These are phyloP conservation scores for Parelbella ahira DNA, from an alignment of 2,888 invertebrate genomes.

Conservation along the genomic window DNA sequence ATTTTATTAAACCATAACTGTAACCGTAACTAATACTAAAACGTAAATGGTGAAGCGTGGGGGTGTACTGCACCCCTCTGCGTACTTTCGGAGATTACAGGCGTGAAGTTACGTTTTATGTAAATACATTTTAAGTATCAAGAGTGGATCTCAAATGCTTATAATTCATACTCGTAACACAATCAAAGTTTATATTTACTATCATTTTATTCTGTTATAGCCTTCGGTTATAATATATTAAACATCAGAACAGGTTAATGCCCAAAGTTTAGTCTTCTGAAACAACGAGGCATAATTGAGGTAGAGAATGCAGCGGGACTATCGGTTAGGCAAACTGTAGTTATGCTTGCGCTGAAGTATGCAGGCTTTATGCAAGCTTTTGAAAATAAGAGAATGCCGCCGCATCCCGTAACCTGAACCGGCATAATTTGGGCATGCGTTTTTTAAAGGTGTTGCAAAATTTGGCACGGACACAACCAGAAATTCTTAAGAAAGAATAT, in stretches of 20 bases:
- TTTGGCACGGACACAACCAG: slow-evolving; percentile 1
- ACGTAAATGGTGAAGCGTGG: too few relatives aligned
- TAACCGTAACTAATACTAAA: too few relatives aligned
- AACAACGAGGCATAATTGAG: slow-evolving; percentile 19
- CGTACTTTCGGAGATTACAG: too few relatives aligned
- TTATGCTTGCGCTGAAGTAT: slow-evolving; percentile 19
- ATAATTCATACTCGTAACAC: too few relatives aligned
- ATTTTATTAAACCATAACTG: too few relatives aligned
- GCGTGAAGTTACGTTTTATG: too few relatives aligned
- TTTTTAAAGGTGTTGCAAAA: slow-evolving; percentile 6
- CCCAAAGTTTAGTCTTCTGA: slow-evolving; percentile 11
- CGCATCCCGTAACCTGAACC: slow-evolving; percentile 11
- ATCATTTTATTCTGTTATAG: too few relatives aligned
- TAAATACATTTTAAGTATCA: too few relatives aligned
- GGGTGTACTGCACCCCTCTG: too few relatives aligned
- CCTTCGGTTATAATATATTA: slow-evolving; percentile 3
- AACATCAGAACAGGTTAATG: background rate
- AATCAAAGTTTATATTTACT: too few relatives aligned
- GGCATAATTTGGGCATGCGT: slow-evolving; percentile 16
- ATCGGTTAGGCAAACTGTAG: slow-evolving; percentile 15
- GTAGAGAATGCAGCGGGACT: slow-evolving; percentile 15
- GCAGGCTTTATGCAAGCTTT: slow-evolving; percentile 26
- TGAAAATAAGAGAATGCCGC: slow-evolving; percentile 24
- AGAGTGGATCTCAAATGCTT: too few relatives aligned
- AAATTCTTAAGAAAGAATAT: too few relatives aligned